These are phyloP conservation scores for Gambelia wislizenii DNA, from an alignment of 2,797 vertebrate genomes.

Conservation along the genomic window DNA sequence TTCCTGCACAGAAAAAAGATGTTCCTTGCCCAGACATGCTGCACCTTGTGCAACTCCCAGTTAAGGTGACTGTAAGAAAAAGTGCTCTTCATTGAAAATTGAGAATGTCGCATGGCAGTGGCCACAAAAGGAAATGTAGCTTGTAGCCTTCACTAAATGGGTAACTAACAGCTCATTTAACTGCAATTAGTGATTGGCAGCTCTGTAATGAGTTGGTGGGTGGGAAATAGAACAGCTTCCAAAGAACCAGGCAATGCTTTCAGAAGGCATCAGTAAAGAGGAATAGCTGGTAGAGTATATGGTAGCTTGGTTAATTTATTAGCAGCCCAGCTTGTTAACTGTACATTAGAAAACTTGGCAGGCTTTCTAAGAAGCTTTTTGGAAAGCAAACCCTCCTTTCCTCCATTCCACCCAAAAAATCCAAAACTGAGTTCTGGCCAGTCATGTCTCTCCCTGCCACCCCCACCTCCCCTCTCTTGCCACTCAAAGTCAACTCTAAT, in stretches of 20 bases:
- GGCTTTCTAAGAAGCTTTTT: conserved; percentile 61
- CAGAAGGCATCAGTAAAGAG: conserved; percentile 63
- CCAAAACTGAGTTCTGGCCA: conserved; percentile 38
- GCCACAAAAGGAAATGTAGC: conserved; percentile 31
- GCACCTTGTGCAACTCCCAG: neutral
- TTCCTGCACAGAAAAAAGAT: no score
- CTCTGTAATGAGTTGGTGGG: neutral
- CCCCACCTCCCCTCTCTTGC: neutral
- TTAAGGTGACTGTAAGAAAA: neutral
- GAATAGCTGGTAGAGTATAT: conserved; percentile 46
- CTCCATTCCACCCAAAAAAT: conserved; percentile 12
- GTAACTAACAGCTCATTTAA: conserved; percentile 47
- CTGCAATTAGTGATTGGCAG: conserved; percentile 14
- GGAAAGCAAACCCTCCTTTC: conserved; percentile 47
- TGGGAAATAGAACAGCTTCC: conserved; percentile 13
- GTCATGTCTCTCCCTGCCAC: conserved; percentile 15
- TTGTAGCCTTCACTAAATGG: conserved; percentile 29
- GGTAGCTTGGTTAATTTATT: conserved; percentile 61
- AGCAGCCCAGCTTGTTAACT: conserved; percentile 64
- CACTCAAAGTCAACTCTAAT: neutral
- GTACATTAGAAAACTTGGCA: conserved; percentile 56
- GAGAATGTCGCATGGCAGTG: neutral
- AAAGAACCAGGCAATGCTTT: conserved; percentile 60
- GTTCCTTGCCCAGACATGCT: no score
- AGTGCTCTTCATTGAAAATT: neutral